A percentile compares a stretch with the other conserved stretches of the same genome.
Conservation (phyloP, 2,113 vertebrate genomes). For the Regulus satrapa region DNA sequence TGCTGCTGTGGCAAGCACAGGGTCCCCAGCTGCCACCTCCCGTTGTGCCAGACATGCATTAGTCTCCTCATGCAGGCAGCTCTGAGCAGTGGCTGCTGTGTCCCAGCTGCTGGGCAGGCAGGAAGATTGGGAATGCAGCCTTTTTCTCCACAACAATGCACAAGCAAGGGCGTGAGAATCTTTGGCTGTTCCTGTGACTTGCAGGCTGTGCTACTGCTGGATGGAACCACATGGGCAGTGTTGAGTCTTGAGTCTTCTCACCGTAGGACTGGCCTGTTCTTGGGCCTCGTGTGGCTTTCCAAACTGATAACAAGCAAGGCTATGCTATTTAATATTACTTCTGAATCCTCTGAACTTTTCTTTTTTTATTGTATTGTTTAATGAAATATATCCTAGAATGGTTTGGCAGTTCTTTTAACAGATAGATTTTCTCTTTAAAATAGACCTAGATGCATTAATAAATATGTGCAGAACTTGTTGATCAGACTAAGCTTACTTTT, state of each 20-base stretch:
- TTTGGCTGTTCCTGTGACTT: neutral
- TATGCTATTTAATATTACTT: neutral
- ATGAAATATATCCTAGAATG: neutral
- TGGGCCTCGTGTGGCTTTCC: neutral
- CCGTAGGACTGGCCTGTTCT: neutral
- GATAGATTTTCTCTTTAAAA: neutral
- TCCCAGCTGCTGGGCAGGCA: rapidly evolving
- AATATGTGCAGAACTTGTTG: neutral
- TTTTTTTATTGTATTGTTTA: neutral
- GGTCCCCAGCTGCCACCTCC: neutral
- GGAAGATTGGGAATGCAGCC: neutral
- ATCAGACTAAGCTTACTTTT: neutral
- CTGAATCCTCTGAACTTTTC: neutral
- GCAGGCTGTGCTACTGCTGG: neutral
- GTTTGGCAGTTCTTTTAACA: neutral
- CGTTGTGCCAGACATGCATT: rapidly evolving
- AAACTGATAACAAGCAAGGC: neutral
- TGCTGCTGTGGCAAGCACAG: rapidly evolving
- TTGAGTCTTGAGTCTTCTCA: neutral
- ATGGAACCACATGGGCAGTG: neutral
- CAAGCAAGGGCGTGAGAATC: neutral
- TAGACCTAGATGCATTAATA: neutral
- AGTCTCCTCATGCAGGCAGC: neutral
- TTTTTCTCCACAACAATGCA: neutral
- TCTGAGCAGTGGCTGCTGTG: neutral